phyloP scores from a whole-genome alignment of 2,797 vertebrate species.

The Passerculus sandwichensis region DNA sequence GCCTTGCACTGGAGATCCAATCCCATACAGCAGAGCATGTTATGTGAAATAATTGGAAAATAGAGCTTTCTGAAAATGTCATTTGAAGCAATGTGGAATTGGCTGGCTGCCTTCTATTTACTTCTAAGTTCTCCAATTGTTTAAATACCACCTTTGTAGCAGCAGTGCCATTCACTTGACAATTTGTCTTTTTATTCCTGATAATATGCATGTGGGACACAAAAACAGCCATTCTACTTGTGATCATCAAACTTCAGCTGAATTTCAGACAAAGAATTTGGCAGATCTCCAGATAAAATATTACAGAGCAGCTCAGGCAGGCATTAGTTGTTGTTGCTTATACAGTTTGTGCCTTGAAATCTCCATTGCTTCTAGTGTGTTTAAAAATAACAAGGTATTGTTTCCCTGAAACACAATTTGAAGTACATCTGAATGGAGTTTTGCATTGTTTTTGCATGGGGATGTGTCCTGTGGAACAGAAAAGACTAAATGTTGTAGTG shows the following conservation, averaged over 20 bases:
- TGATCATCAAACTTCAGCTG: not conserved
- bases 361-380: not conserved
- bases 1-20: not conserved
- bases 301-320: not conserved
- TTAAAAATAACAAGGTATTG: not conserved
- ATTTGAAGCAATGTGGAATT: not conserved
- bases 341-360: not conserved
- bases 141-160: slow-evolving; percentile 23
- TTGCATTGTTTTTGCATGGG: not conserved
- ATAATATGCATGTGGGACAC: not conserved
- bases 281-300: slow-evolving; percentile 34
- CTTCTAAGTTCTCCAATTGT: slow-evolving; percentile 9
- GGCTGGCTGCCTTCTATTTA: slow-evolving; percentile 36
- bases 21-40: not conserved
- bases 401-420: not conserved
- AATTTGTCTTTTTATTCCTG: slow-evolving; percentile 16
- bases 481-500: not conserved
- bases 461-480: not conserved
- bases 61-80: not conserved
- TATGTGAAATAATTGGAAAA: not conserved
- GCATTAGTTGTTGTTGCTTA: not conserved
- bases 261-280: slow-evolving; percentile 19
- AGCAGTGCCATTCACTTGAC: not conserved
- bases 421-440: not conserved
- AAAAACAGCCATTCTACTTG: not conserved